Base-by-base conservation (phyloP, 1,140 invertebrate species). In the Pogonus chalceus region DNA sequence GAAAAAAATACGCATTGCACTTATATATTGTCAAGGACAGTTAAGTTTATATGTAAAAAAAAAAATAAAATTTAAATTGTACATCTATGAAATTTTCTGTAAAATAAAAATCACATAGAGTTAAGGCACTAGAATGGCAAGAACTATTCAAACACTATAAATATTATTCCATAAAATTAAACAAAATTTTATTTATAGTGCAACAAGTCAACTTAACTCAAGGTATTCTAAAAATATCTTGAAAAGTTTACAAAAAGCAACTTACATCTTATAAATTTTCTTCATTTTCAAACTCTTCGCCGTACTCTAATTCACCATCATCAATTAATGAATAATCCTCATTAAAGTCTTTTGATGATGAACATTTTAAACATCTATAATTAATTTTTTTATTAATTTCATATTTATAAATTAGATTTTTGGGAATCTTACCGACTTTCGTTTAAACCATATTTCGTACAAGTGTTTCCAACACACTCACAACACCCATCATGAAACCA, bases 401-500 rank as follows among this genome's bases (percentile, higher is more conserved):
- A 48, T 48, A 20, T 48, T n/a, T n/a, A n/a, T n/a, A n/a, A n/a
- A n/a, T n/a, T n/a, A n/a, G n/a, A n/a, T n/a, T n/a, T n/a, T n/a
- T n/a, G n/a, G n/a, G n/a, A n/a, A n/a, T 39, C 14, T 46, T 62
- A 86, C 73, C 80, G 76, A 62, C 81, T 91, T 63, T 93, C 88
- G 64, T 92, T 90, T 52, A 93, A 88, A 2, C 93, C 93, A 72
- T 94, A 95, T 68, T 93, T 91, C 35, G 92, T 80, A 68, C 92
- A 96, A 43, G 83, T 86, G 52, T 86, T 80, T 2, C 92, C 91
- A 53, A 96, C 80, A 70, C 93, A 96, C 69, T 96, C 88, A 70
- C 93, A 96, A 64, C 93, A 96, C 1, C 91, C 92, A 68, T 95
- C 88, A 69, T 95, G 91, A 71, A 96, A 96, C 90, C 90, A 94